These are phyloP conservation scores for Motacilla tschutschensis DNA, from an alignment of 2,113 vertebrate species.

Conservation along the genomic window DNA sequence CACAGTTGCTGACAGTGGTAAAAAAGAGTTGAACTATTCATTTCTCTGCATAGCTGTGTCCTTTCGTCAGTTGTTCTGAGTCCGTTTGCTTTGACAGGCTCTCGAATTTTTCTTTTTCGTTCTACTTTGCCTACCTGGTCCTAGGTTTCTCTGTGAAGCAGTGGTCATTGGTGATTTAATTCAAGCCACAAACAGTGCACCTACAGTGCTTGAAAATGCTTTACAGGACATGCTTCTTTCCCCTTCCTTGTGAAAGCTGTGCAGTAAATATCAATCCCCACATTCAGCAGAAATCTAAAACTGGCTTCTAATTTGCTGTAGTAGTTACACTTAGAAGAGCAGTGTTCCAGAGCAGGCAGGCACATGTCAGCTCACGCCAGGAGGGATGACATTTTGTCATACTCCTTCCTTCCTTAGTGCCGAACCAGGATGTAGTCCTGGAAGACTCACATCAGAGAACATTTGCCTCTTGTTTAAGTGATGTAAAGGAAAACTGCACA, in stretches of 20 bases:
- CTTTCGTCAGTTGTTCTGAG: background rate
- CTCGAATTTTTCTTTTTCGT: background rate
- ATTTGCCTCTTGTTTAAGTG: background rate
- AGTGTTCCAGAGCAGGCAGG: background rate
- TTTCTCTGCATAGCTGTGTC: conserved; percentile 3
- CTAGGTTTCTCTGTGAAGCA: background rate
- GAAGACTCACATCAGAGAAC: background rate
- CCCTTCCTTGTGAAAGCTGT: background rate
- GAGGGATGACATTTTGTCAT: background rate
- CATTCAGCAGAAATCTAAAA: background rate
- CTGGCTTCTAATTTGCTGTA: background rate
- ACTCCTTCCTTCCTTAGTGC: background rate
- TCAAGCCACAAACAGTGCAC: background rate
- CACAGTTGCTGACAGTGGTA: background rate
- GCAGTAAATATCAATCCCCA: background rate
- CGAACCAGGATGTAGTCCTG: background rate
- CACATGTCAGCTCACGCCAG: background rate
- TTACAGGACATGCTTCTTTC: background rate
- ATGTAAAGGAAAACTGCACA: background rate
- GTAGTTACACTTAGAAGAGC: background rate
- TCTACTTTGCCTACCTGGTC: background rate
- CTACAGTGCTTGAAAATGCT: background rate
- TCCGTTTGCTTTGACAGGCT: background rate
- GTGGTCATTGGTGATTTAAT: background rate
- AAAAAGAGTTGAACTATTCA: conserved; percentile 2